Conservation (phyloP, 2,797 vertebrate genomes). For the Ptychadena robeensis region DNA sequence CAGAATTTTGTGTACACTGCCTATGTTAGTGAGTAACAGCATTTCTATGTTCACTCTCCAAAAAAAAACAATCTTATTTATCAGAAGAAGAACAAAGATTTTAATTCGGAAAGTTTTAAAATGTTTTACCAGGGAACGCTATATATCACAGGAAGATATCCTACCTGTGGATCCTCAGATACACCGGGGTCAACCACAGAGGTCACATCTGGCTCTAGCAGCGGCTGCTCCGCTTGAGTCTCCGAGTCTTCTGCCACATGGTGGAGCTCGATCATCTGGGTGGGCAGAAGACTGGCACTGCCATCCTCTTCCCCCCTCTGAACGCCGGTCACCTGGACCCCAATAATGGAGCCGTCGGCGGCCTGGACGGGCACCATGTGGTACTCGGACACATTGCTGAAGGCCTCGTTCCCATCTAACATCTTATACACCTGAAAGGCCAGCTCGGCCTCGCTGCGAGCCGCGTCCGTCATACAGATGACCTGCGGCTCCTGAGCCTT, state of each 20-base stretch:
- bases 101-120: too few relatives aligned
- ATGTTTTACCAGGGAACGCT: too few relatives aligned
- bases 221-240: neutral
- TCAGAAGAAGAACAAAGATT: too few relatives aligned
- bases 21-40: too few relatives aligned
- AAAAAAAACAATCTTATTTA: too few relatives aligned
- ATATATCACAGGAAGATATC: neutral
- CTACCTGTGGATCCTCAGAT: neutral
- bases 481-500: neutral
- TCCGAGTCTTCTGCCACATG: neutral
- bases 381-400: slow-evolving; percentile 25
- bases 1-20: too few relatives aligned
- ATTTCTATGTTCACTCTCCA: too few relatives aligned
- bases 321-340: slow-evolving; percentile 13
- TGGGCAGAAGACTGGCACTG: neutral
- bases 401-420: slow-evolving; percentile 32
- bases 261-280: neutral
- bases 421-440: slow-evolving; percentile 17
- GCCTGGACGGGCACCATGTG: slow-evolving; percentile 21
- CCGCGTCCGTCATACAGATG: neutral
- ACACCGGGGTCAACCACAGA: neutral
- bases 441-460: slow-evolving; percentile 7
- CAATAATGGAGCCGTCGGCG: neutral
- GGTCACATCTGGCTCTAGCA: neutral
- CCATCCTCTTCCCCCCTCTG: neutral